Evolutionary conservation across 2,113 vertebrate genomes (phyloP), one percentile per base, ranked within the genome.

Genomic region (Columbina picui): DNA sequence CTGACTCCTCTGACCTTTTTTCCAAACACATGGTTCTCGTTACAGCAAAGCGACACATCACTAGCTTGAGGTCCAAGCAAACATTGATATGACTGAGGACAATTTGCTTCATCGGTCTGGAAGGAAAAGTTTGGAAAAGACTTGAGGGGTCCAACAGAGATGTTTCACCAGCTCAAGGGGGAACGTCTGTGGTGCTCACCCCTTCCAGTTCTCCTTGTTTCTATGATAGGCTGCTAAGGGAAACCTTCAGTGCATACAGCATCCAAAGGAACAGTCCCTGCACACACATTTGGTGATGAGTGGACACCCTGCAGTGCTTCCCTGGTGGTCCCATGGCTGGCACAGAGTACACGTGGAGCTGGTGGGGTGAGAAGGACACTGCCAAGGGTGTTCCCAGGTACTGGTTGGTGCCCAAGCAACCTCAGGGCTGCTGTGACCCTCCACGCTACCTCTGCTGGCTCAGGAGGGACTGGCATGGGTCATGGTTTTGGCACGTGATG

Each of bases 211-310:
- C 5, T 83, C 30, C 26, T 7, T 27, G 39, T 56, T 63, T 63
- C 16, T 19, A 0, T 6, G 27, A 49, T 36, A 45, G 29, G 38
- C 59, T 79, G 36, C 43, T 57, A n/a, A n/a, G 38, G 59, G 22
- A 85, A 73, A 56, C 6, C 57, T 61, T 80, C 1, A 5, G 14
- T 3, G 1, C 39, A 11, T 17, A 10, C 29, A 49, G 34, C 36
- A 60, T 27, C 55, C 43, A 68, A 27, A 0, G 2, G 52, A 22
- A 59, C 10, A 45, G 43, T n/a, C n/a, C 52, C 17, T 1, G 0
- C 11, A 52, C 41, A 30, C 41, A 25, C 10, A 10, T 60, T 56
- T 49, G 39, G 36, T 57, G 63, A 26, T 45, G 47, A 21, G 11
- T 87, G 45, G n/a, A 67, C 17, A 12, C 26, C 84, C 52, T 15